These are phyloP conservation scores for Lagopus muta DNA, from an alignment of 2,113 vertebrate species.

Conservation along the genomic window DNA sequence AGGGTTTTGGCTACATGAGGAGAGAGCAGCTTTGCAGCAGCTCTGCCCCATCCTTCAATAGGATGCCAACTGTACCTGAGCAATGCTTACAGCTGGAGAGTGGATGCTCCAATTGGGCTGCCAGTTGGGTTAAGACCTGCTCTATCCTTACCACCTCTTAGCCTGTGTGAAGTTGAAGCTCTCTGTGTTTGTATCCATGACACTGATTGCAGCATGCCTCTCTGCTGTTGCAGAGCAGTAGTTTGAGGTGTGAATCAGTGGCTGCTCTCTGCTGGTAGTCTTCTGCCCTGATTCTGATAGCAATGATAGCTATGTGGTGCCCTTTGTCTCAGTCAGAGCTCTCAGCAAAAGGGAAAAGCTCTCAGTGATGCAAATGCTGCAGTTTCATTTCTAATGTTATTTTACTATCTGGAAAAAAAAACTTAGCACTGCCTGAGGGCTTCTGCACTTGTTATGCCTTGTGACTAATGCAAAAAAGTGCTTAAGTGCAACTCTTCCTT, in stretches of 20 bases:
- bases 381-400: constrained; percentile 1
- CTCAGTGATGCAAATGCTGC: not conserved
- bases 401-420: constrained; percentile 5
- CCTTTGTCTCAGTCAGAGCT: not conserved
- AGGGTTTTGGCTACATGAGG: not conserved
- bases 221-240: not conserved
- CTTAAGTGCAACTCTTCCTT: not conserved
- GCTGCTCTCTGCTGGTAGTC: not conserved
- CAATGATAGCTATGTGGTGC: rapidly evolving
- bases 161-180: not conserved
- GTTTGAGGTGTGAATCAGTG: not conserved
- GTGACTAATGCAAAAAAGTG: not conserved
- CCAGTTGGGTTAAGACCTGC: rapidly evolving
- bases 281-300: not conserved
- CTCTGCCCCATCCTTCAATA: not conserved
- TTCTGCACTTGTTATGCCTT: not conserved
- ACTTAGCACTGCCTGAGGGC: not conserved
- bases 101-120: not conserved
- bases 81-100: not conserved
- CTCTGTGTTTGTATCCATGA: rapidly evolving
- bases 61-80: not conserved
- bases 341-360: not conserved
- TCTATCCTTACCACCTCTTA: not conserved
- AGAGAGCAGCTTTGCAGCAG: not conserved
- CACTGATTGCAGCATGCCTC: not conserved